Conservation (phyloP, 2,113 vertebrate genomes). For the Chloropsis hardwickii region DNA sequence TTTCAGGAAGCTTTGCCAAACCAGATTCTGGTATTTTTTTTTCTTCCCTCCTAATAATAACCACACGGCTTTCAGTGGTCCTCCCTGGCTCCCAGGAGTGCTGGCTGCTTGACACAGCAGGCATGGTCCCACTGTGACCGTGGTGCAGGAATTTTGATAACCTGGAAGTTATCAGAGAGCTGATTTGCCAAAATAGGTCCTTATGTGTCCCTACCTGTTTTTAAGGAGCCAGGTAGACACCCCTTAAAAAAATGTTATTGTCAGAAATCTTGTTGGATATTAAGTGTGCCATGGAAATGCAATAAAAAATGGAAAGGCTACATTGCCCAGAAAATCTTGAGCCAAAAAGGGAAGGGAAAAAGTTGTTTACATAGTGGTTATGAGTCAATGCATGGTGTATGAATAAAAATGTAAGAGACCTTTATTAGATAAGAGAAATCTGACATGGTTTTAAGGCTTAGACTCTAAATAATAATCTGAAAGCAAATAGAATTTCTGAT, state of each 20-base stretch:
- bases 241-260: not conserved
- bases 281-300: too few species aligned
- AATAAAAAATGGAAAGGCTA: not conserved
- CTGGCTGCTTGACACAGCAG: not conserved
- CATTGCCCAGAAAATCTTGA: constrained; percentile 14
- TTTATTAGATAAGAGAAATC: constrained; percentile 35
- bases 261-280: not conserved
- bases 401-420: constrained; percentile 20
- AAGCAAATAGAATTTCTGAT: constrained; percentile 52
- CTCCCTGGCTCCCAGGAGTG: not conserved
- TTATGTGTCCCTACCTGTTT: not conserved
- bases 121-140: accelerated
- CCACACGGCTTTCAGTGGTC: accelerated
- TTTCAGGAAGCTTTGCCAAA: not conserved
- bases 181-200: not conserved
- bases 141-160: not conserved
- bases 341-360: not conserved
- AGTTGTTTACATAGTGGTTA: constrained; percentile 38
- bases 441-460: constrained; percentile 14
- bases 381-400: constrained; percentile 25
- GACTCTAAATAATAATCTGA: constrained; percentile 43
- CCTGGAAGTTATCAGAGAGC: not conserved
- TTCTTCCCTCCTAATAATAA: not conserved
- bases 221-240: not conserved
- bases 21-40: not conserved